Evolutionary conservation across 37 sponge, comb jelly and placozoan species (phyloP), one percentile per base, ranked within the genome.

Genomic region (Diacarnus erythraeanus): DNA sequence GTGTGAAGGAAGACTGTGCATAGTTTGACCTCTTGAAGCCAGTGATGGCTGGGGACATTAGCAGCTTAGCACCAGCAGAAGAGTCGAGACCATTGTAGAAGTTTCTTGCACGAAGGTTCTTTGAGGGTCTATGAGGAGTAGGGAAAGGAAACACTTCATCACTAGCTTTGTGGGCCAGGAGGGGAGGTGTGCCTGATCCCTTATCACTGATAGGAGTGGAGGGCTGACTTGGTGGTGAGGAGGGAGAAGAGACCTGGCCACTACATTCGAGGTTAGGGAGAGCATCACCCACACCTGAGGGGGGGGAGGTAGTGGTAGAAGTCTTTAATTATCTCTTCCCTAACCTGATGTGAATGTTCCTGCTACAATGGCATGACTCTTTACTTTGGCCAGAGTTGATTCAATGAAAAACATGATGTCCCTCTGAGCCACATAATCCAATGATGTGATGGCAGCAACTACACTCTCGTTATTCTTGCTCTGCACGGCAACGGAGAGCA

Each of bases 381-480:
- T 74, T 18, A 84, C 64, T 21, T 80, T 69, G 33, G 59, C 81
- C 0, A 79, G 36, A 10, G 72, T 71, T 3, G 34, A 57, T 38
- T 90, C 81, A 63, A 90, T 90, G 66, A 80, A 81, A 57, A 63
- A 76, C 86, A 77, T 90, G 41, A 90, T 80, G 57, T 84, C 86
- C 10, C 65, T 26, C 43, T 90, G 90, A n/a, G 64, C 77, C 20
- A 1, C 17, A 35, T 47, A 26, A 64, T 70, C 72, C 22, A 90
- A 65, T 0, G 64, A 37, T 22, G 42, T 75, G 71, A 90, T 90
- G 31, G 34, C 38, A 15, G 31, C 72, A 38, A 90, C 77, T 29
- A 90, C 26, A 39, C 68, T 39, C 27, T 84, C 82, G 61, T 89
- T 90, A 38, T 36, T 15, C 21, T 79, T 71, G 6, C 65, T 63